A percentile compares a stretch with the other conserved stretches of the same genome.
Evolutionary conservation across 2,797 vertebrate species (phyloP).

Genomic region (Silurus aristotelis): DNA sequence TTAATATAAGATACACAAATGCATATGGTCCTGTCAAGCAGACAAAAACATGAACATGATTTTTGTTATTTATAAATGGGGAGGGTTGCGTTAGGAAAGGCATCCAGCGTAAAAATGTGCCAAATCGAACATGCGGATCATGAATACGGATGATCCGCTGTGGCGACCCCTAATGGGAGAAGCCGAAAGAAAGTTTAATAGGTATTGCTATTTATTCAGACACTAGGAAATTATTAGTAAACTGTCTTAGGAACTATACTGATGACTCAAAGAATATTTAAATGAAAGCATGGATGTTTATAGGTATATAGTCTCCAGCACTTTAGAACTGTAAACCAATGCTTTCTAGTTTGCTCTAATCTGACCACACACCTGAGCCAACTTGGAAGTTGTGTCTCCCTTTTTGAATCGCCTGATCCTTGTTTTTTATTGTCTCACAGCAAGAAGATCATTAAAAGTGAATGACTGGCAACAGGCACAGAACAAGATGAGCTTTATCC

Average conservation of each 20-base stretch:
- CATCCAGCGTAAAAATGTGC: too few relatives aligned
- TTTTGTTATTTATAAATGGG: too few relatives aligned
- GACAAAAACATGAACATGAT: too few relatives aligned
- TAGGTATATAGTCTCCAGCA: not conserved
- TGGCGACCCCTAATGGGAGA: too few relatives aligned
- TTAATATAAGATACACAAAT: too few relatives aligned
- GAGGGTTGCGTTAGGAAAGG: too few relatives aligned
- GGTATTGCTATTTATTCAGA: not conserved
- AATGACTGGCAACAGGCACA: constrained; percentile 23
- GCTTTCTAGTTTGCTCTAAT: too few relatives aligned
- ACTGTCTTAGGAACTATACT: not conserved
- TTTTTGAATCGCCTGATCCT: not conserved
- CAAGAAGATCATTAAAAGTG: not conserved
- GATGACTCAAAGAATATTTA: not conserved
- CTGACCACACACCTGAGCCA: not conserved
- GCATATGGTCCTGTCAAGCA: too few relatives aligned
- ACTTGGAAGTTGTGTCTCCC: not conserved
- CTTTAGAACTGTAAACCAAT: not conserved
- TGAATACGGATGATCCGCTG: too few relatives aligned
- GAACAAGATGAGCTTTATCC: constrained; percentile 26
- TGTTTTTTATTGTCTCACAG: not conserved
- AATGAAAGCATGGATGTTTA: not conserved
- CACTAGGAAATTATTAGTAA: not conserved
- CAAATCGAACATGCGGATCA: too few relatives aligned
- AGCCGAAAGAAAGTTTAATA: not conserved